Percentiles rank a stretch among this genome's conserved stretches.
These are phyloP conservation scores for Helicoverpa assulta DNA, from an alignment of 2,888 invertebrate species.

Conservation along the genomic window DNA sequence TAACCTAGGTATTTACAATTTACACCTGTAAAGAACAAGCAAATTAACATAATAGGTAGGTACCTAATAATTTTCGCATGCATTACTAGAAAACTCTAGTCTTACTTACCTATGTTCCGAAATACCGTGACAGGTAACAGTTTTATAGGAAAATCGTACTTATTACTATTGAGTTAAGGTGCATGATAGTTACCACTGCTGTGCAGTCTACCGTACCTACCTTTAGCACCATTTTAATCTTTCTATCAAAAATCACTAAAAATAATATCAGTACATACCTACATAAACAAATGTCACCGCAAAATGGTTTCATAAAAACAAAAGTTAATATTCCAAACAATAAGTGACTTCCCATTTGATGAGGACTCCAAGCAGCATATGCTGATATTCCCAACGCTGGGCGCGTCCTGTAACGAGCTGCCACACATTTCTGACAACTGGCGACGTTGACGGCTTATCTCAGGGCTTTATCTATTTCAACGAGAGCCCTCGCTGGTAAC, in stretches of 20 bases:
- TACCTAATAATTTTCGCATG: too few relatives aligned
- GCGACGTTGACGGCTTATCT: slow-evolving; percentile 67
- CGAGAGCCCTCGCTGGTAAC: slow-evolving; percentile 48
- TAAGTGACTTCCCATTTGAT: slow-evolving; percentile 25
- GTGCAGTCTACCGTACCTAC: too few relatives aligned
- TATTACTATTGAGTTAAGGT: too few relatives aligned
- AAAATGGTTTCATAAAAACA: slow-evolving; percentile 2
- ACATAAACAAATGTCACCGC: neutral
- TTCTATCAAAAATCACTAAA: neutral
- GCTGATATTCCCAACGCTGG: slow-evolving; percentile 63
- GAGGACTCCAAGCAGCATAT: slow-evolving; percentile 48
- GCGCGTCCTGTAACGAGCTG: slow-evolving; percentile 73
- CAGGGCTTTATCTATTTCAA: slow-evolving; percentile 69
- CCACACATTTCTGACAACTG: slow-evolving; percentile 68
- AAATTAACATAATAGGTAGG: too few relatives aligned
- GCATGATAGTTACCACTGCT: too few relatives aligned
- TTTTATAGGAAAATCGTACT: too few relatives aligned
- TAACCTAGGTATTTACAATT: too few relatives aligned
- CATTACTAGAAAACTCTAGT: too few relatives aligned
- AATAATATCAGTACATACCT: neutral
- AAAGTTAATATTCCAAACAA: slow-evolving; percentile 28
- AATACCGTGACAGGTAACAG: too few relatives aligned
- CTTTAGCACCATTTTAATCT: neutral
- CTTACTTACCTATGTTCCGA: too few relatives aligned
- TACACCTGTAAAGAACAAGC: too few relatives aligned